A percentile compares a stretch with the other conserved stretches of the same genome.
Conservation (phyloP, 2,888 invertebrate species). For the Apodemia hepburni region DNA sequence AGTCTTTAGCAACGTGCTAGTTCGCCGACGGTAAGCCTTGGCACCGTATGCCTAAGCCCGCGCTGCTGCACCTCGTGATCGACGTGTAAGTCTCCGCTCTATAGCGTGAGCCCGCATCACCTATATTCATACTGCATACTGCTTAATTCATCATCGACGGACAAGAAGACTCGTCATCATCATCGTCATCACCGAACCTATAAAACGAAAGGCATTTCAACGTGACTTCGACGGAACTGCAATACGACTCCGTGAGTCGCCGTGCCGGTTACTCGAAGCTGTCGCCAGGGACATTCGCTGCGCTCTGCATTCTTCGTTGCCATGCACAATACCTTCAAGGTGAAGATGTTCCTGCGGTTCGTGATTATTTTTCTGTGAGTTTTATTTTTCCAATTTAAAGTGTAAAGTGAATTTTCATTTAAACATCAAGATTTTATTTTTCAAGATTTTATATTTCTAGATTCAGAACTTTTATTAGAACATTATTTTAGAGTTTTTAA, state of each 20-base stretch:
- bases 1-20: background rate
- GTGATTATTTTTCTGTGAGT: no score
- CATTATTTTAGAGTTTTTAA: no score
- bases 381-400: no score
- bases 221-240: background rate
- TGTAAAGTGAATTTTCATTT: no score
- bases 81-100: constrained; percentile 1
- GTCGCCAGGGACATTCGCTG: background rate
- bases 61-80: background rate
- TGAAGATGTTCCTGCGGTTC: no score
- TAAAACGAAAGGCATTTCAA: background rate
- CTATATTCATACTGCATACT: background rate
- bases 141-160: background rate
- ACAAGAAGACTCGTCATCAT: background rate
- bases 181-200: background rate
- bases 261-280: background rate
- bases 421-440: no score
- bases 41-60: constrained; percentile 6
- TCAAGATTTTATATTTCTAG: no score
- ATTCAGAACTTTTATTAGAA: no score
- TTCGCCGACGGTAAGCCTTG: constrained; percentile 1
- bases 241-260: constrained; percentile 3
- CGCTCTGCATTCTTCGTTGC: no score
- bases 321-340: no score
- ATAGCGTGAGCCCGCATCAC: background rate